Base-by-base conservation (phyloP, 2,888 invertebrate species). In the Drosophila nigritarsus region DNA sequence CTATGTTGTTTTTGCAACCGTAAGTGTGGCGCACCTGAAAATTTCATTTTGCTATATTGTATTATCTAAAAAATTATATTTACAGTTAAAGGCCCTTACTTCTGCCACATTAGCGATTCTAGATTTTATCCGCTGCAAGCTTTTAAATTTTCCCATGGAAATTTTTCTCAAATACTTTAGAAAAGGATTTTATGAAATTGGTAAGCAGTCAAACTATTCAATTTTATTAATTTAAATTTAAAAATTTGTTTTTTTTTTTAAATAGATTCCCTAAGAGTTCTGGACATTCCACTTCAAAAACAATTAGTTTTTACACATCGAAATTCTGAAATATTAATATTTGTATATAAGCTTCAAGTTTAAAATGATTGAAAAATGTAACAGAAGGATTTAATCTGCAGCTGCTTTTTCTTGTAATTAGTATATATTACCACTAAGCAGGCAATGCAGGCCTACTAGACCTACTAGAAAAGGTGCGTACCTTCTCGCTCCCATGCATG, bases 1-100 rank as follows among this genome's bases (percentile, higher is more conserved):
- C 66, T 93, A 93, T 65, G 82, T 91, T 3, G 93, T 93, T 9
- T 93, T 93, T 78, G 92, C 93, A 42, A 80, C 90, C 15, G 93
- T 93, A 88, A 90, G 90, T 76, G 15, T 32, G 11, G 32, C 2
- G 15, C 24, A 65, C 27, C 2, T 18, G 1, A n/a, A 24, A 6
- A 51, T 29, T 3, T 29, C 0, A 34, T 36, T 15, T 45, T 15
- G 15, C 15, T 4, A 24, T 38, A 29, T 29, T 42, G 2, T 32
- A 7, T 45, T 7, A 29, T 29, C 1, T 24, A 1, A 30, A 45
- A 24, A 42, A 27, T 8, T 49, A 32, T 27, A 15, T 8, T 5
- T 18, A 18, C 45, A 78, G 75, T 42, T 80, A 29, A 75, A 83
- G 60, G 73, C 59, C 20, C 56, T 87, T 3, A 76, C 80, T 6